Base-by-base conservation (phyloP, 2,113 vertebrate species). In the Heliornis fulica region DNA sequence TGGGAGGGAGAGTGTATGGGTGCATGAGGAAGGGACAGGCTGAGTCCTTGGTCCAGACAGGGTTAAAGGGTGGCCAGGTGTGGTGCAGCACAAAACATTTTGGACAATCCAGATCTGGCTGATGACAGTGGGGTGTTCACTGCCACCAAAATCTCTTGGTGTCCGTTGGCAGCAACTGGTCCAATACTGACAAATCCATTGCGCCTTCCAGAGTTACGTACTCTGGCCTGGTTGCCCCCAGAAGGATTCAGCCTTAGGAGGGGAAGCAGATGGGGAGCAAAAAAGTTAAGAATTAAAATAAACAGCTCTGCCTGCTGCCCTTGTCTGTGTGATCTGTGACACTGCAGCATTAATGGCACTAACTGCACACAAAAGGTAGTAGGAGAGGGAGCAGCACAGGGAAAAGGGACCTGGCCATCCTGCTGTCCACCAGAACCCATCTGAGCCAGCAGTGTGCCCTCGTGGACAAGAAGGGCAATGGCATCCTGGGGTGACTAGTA, bases 121-220 rank as follows among this genome's bases (percentile, higher is more conserved):
- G 34, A 5, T 6, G 21, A n/a, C n/a, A n/a, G n/a, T n/a, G n/a
- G 12, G 6, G 2, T 17, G 13, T 5, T 46, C 64, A 15, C 29
- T 25, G 2, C 45, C 38, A 23, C 31, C 31, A 32, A 40, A 64
- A 4, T 3, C 22, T 2, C 0, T 5, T 5, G 8, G 0, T 3
- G 10, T 25, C 48, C 74, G 19, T 40, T 31, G 2, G 3, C 10
- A 4, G 3, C 4, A 34, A 69, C 20, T 3, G 8, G 29, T 46
- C 9, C 50, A 3, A 0, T 1, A 3, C 3, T 17, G 53, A 34
- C 36, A 56, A 9, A 20, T 46, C 40, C 0, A 0, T 7, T 14
- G 5, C 10, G 40, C 15, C 46, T 54, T 17, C 10, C 17, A 9
- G 5, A 5, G 36, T 32, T 32, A 15, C 1, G 0, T 50, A 2